Base-by-base conservation (phyloP, 2,888 invertebrate genomes). In the Autographa gamma region DNA sequence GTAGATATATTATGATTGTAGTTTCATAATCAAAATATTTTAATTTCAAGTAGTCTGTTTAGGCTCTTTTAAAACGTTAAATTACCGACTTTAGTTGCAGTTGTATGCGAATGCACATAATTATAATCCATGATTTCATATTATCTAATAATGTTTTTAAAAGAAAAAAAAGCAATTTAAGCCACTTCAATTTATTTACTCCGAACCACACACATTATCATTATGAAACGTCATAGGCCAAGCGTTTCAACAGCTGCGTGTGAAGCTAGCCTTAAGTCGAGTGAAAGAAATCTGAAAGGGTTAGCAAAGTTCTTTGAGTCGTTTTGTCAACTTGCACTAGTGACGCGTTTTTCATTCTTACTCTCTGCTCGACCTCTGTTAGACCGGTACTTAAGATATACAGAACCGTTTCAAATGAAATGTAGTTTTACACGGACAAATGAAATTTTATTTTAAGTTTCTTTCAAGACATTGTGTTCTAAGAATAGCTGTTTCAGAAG, bases 241-340 rank as follows among this genome's bases (percentile, higher is more conserved):
- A 5, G 54, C 59, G 11, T 25, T 54, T 9, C 1, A 65, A 38
- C 31, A 58, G 52, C 41, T 8, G 13, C 11, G n/a, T 18, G 52
- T 76, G 64, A 62, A 63, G 34, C 63, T 48, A 65, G 8, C 81
- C 67, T 83, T 74, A 82, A 52, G 66, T 63, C 71, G 84, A 86
- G 83, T 79, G 76, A 88, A 87, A 86, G 85, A 87, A 88, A 86
- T 88, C 87, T 86, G 86, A 85, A 87, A 89, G 85, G 86, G 89
- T 89, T 88, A 89, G 87, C 86, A 81, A 87, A 89, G 86, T 88
- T 89, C 86, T 88, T 89, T 85, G 82, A 83, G 81, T 84, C 84
- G 85, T 88, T 89, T 89, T 88, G 86, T 88, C 85, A 84, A 78
- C 85, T 71, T 64, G 78, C 80, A 76, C 77, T 81, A 75, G 81